phyloP scores from a whole-genome alignment of 2,797 vertebrate genomes.

The Pipistrellus kuhlii region DNA sequence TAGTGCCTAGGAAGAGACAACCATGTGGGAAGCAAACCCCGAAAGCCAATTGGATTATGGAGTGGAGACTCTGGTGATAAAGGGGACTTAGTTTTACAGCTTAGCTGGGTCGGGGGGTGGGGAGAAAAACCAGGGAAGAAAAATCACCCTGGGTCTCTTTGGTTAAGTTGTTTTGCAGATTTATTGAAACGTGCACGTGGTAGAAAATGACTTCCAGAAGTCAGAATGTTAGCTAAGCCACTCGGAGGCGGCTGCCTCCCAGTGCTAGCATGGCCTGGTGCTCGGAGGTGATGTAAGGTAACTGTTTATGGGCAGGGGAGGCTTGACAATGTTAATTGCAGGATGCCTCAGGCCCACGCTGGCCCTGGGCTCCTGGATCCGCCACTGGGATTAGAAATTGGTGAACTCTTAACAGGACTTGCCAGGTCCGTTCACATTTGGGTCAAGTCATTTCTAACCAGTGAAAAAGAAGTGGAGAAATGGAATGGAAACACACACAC shows the following conservation, averaged over 20 bases:
- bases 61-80: constrained; percentile 75
- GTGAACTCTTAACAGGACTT: constrained; percentile 29
- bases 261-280: constrained; percentile 66
- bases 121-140: constrained; percentile 63
- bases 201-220: constrained; percentile 88
- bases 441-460: constrained; percentile 36
- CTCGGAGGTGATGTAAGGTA: constrained; percentile 80
- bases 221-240: constrained; percentile 73
- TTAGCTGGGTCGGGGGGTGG: background rate
- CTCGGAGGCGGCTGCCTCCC: constrained; percentile 73
- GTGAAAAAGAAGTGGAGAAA: background rate
- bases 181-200: constrained; percentile 82
- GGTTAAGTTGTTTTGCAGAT: constrained; percentile 85
- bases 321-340: constrained; percentile 69
- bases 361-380: background rate
- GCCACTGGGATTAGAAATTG: constrained; percentile 10
- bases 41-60: constrained; percentile 71
- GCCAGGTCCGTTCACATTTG: constrained; percentile 17
- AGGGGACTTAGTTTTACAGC: constrained; percentile 74
- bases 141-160: constrained; percentile 72
- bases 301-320: constrained; percentile 65
- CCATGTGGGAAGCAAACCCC: constrained; percentile 65
- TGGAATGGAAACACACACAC: background rate
- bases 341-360: constrained; percentile 53
- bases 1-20: constrained; percentile 71